Base-by-base conservation (phyloP, 2,113 vertebrate genomes). In the Ancistrus triradiatus region DNA sequence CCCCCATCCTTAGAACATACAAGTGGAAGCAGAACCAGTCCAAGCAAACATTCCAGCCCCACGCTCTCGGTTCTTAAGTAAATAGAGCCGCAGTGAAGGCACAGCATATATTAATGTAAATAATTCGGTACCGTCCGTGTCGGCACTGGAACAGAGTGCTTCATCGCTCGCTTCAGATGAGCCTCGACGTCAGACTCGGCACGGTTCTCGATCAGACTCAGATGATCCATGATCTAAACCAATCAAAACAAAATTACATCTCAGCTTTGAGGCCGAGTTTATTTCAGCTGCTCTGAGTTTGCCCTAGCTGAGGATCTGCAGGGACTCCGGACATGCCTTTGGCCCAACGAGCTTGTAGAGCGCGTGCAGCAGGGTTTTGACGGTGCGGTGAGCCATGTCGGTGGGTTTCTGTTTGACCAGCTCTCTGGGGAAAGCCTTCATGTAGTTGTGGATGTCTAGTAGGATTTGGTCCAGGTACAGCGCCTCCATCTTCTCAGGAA, bases 381-480 rank as follows among this genome's bases (percentile, higher is more conserved):
- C 63, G 4, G 96, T 99, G 74, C 95, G 84, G 80, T 97, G 91
- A 2, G 95, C 93, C 59, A 97, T 85, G 21, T 97, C 93, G 9
- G 89, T 92, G 83, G 97, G 95, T 22, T 92, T 91, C 38, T 96
- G 93, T 73, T 95, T 97, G 25, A 97, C 85, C 65, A 94, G 95
- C 72, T 98, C 95, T 84, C 93, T 97, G 56, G 96, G 95, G 74
- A 97, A 97, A 55, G 95, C 90, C 71, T 94, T 96, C 94, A 99
- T 93, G 77, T 98, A 95, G 78, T 93, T 91, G 77, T 99, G 95
- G 33, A 98, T 91, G 31, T 99, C 95, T 64, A 98, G 81, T 5
- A 98, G 81, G 78, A 99, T 92, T 21, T 92, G 86, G 70, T 99
- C 96, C 70, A 99, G 84, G 70, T 99, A 98, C 69, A 99, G 89